phyloP scores from a whole-genome alignment of 1,140 invertebrate genomes.

The Brachionus koreanus region DNA sequence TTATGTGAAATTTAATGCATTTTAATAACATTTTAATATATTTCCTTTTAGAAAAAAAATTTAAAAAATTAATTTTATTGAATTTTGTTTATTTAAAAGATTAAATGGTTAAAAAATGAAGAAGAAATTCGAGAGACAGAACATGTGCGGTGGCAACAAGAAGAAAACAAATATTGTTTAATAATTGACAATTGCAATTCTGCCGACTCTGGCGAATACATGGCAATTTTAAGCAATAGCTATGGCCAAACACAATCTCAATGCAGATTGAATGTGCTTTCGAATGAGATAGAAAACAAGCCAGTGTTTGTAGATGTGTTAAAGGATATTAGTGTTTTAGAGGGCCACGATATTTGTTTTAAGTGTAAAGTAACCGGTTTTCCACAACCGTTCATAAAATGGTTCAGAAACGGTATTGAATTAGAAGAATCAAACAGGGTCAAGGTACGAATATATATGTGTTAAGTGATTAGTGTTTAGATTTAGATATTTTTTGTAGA shows the following conservation, averaged over 20 bases:
- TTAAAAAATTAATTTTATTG: neutral
- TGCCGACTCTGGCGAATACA: slow-evolving; percentile 8
- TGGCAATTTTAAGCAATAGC: neutral
- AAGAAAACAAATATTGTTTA: neutral
- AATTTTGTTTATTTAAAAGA: neutral
- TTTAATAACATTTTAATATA: no score
- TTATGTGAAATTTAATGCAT: no score
- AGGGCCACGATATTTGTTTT: slow-evolving; percentile 27
- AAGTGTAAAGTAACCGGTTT: slow-evolving; percentile 50
- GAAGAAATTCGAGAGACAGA: neutral
- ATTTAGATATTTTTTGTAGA: neutral
- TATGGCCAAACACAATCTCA: neutral
- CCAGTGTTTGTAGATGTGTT: neutral
- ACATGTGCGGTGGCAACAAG: neutral
- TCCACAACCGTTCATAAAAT: slow-evolving; percentile 56
- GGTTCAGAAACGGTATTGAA: slow-evolving; percentile 50
- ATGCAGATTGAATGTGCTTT: slow-evolving; percentile 11
- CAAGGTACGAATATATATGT: slow-evolving; percentile 11
- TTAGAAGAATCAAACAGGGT: neutral
- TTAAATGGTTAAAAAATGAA: slow-evolving; percentile 27
- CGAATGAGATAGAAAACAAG: neutral
- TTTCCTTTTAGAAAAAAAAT: no score
- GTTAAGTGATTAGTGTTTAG: slow-evolving; percentile 3
- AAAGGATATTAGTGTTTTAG: neutral
- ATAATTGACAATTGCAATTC: neutral